phyloP scores from a whole-genome alignment of 2,113 vertebrate species.

The Cottus gobio region DNA sequence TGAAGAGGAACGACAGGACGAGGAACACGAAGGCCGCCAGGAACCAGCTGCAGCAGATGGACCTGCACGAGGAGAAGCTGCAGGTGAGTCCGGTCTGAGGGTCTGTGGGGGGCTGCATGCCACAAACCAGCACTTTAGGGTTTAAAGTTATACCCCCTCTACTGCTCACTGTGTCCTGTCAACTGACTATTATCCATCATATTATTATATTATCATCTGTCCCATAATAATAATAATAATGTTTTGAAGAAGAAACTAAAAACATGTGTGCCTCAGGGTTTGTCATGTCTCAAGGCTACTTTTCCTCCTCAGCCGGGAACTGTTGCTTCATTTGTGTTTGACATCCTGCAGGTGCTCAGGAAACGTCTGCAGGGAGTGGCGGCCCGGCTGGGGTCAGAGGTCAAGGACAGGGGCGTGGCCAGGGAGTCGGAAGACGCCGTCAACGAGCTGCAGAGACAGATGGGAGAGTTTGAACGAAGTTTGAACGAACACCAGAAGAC shows the following conservation, averaged over 20 bases:
- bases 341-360: constrained; percentile 82
- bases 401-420: constrained; percentile 73
- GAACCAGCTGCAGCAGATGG: constrained; percentile 70
- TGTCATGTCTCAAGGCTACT: too few relatives aligned
- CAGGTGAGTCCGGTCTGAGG: constrained; percentile 39
- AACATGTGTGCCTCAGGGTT: not conserved
- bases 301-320: too few relatives aligned
- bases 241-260: too few relatives aligned
- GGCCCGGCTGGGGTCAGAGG: constrained; percentile 76
- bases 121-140: not conserved
- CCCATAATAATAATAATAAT: too few relatives aligned
- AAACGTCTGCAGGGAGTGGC: constrained; percentile 84
- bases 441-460: constrained; percentile 86
- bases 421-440: constrained; percentile 77
- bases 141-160: too few relatives aligned
- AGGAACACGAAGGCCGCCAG: constrained; percentile 52
- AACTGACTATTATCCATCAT: too few relatives aligned
- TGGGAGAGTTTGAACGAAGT: constrained; percentile 85
- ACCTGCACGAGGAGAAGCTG: constrained; percentile 52
- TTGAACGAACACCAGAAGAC: constrained; percentile 88
- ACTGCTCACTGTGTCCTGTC: too few relatives aligned
- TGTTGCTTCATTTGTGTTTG: too few relatives aligned
- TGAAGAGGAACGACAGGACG: constrained; percentile 57
- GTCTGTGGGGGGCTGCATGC: not conserved
- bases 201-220: too few relatives aligned